Conservation (phyloP, 1,140 invertebrate species). For the Pachypeltis micranthus region DNA sequence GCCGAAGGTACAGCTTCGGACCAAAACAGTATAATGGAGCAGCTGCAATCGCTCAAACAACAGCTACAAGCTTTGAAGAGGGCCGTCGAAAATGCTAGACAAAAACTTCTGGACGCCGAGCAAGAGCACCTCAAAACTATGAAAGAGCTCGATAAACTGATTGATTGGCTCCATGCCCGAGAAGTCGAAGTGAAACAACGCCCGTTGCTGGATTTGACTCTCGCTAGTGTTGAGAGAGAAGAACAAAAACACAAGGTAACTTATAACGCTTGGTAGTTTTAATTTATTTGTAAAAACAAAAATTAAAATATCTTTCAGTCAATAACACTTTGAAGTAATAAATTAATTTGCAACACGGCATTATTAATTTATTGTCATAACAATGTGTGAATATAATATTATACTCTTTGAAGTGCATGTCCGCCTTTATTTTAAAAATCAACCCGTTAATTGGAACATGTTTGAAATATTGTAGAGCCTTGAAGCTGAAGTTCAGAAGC, state of each 20-base stretch:
- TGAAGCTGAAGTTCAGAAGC: slow-evolving; percentile 53
- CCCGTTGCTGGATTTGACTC: slow-evolving; percentile 64
- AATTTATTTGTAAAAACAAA: too few species aligned
- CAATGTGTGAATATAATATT: too few species aligned
- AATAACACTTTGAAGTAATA: too few species aligned
- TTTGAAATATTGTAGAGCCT: slow-evolving; percentile 35
- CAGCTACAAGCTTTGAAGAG: slow-evolving; percentile 49
- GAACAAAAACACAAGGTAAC: slow-evolving; percentile 59
- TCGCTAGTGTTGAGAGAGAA: slow-evolving; percentile 67
- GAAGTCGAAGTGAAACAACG: slow-evolving; percentile 70
- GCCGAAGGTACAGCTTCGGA: slow-evolving; percentile 75
- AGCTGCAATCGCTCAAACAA: slow-evolving; percentile 74
- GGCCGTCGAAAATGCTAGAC: slow-evolving; percentile 69
- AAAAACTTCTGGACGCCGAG: slow-evolving; percentile 75
- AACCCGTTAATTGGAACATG: neutral
- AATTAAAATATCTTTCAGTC: too few species aligned
- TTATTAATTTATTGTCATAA: too few species aligned
- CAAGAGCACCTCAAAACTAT: slow-evolving; percentile 74
- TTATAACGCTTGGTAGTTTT: too few species aligned
- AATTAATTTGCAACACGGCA: too few species aligned
- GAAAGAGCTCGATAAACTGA: slow-evolving; percentile 62
- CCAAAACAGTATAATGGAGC: slow-evolving; percentile 73
- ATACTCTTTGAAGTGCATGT: too few species aligned
- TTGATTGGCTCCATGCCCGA: slow-evolving; percentile 74
- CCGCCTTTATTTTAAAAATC: too few species aligned